Evolutionary conservation across 2,797 vertebrate species (phyloP).

Genomic region (Morus bassanus): DNA sequence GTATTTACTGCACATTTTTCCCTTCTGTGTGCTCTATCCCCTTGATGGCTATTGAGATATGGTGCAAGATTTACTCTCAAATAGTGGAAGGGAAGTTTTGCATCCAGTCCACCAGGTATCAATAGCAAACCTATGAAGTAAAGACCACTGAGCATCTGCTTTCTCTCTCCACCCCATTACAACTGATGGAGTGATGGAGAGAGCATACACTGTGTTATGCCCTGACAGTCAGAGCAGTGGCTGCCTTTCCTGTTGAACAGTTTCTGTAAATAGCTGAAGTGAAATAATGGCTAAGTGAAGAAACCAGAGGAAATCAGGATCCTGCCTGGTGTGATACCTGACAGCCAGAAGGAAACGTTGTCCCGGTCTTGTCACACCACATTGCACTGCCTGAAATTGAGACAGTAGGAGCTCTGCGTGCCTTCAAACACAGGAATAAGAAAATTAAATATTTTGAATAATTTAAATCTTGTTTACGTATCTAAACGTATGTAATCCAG

Average conservation of each 20-base stretch:
- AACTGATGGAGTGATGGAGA: not conserved
- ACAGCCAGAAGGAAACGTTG: not conserved
- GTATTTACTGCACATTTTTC: not conserved
- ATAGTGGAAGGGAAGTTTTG: not conserved
- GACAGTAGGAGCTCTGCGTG: not conserved
- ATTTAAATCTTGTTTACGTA: not conserved
- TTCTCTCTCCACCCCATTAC: not conserved
- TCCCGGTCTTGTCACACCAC: not conserved
- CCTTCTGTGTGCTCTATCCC: not conserved
- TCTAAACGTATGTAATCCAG: not conserved
- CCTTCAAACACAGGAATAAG: not conserved
- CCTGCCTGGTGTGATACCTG: conserved; percentile 11
- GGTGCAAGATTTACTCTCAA: not conserved
- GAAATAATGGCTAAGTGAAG: conserved; percentile 27
- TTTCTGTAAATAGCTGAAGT: conserved; percentile 26
- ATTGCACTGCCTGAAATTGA: not conserved
- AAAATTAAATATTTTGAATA: not conserved
- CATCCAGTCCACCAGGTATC: not conserved
- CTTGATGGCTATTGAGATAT: not conserved
- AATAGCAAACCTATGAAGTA: not conserved
- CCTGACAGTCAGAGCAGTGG: not conserved
- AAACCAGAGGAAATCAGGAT: conserved; percentile 6
- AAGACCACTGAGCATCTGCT: not conserved
- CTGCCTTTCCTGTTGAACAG: not conserved
- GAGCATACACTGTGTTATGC: not conserved